Evolutionary conservation across 30 jellyfish, hydroid and myxozoan species (phyloP), one percentile per base, ranked within the genome.

Genomic region (Sanderia malayensis): DNA sequence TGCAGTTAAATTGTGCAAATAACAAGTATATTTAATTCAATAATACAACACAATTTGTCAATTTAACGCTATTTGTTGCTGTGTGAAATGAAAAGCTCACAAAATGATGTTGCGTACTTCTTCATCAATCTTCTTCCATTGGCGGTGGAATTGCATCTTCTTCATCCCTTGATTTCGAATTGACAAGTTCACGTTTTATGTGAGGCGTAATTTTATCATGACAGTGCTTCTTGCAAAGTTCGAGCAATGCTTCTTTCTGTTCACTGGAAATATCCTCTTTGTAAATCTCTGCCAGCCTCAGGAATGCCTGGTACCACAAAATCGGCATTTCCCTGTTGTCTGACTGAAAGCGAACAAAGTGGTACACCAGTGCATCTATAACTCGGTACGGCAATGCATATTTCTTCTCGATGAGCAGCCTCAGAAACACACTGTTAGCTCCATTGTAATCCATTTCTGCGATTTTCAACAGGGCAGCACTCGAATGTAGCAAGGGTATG

Each of bases 381-480:
- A 89, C 97, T 17, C 95, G 89, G 84, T 71, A 89, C 1, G 97
- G 97, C 65, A 89, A 69, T 21, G 97, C 97, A 72, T 89, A 89
- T 30, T 89, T 89, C 74, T 89, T 89, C 58, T 89, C 95, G 20
- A 89, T 53, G 11, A 89, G 73, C 58, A 78, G 46, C 33, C 94
- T 70, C 59, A 89, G 77, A 45, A 89, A 89, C 26, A 89, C 68
- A 70, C 95, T 82, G 74, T 89, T 89, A 18, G 97, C 97, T 6
- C 99, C 99, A 27, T 82, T 83, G 67, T 92, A 92, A 15, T 86
- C 79, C 96, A 92, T 84, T 45, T 81, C 95, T 19, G 99, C 96
- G 30, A 92, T 92, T 58, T 92, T 92, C 58, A 92, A 44, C 58
- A 92, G 73, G 1, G 96, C 94, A 37, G 96, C 99, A 44, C 95